phyloP scores from a whole-genome alignment of 2,888 invertebrate genomes.

The Amaurobius ferox region DNA sequence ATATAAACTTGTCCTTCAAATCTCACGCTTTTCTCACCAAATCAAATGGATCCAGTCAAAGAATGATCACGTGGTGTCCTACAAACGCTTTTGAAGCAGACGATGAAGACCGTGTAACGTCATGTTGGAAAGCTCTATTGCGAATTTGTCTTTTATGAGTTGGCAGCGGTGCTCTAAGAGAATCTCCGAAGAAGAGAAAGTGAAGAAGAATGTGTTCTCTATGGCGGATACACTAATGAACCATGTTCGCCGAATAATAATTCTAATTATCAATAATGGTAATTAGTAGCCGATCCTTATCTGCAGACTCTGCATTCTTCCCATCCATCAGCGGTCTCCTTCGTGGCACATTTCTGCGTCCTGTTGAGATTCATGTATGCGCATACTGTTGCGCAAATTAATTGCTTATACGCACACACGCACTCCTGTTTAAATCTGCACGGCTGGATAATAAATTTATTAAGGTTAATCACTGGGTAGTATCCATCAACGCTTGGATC shows the following conservation, averaged over 20 bases:
- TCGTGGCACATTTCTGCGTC: neutral
- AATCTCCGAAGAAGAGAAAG: too few species aligned
- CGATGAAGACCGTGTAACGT: too few species aligned
- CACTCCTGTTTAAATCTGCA: constrained; percentile 25
- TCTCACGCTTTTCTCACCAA: too few species aligned
- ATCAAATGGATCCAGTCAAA: too few species aligned
- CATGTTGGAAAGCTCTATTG: too few species aligned
- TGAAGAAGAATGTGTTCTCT: neutral
- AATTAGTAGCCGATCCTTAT: constrained; percentile 43
- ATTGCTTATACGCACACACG: constrained; percentile 10
- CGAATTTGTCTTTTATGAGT: too few species aligned
- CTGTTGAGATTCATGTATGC: constrained; percentile 41
- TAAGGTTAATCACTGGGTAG: constrained; percentile 67
- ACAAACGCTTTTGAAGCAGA: too few species aligned
- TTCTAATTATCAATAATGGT: constrained; percentile 6
- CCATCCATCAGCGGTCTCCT: neutral
- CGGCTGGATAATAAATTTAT: constrained; percentile 65
- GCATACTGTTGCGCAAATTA: constrained; percentile 21
- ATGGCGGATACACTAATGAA: neutral
- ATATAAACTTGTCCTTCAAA: too few species aligned
- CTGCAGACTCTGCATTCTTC: constrained; percentile 1
- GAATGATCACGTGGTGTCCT: too few species aligned
- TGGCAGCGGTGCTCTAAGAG: too few species aligned
- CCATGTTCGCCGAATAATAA: constrained; percentile 8
- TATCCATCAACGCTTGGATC: constrained; percentile 31